phyloP scores from a whole-genome alignment of 1,140 invertebrate species.

The Tachypleus tridentatus region DNA sequence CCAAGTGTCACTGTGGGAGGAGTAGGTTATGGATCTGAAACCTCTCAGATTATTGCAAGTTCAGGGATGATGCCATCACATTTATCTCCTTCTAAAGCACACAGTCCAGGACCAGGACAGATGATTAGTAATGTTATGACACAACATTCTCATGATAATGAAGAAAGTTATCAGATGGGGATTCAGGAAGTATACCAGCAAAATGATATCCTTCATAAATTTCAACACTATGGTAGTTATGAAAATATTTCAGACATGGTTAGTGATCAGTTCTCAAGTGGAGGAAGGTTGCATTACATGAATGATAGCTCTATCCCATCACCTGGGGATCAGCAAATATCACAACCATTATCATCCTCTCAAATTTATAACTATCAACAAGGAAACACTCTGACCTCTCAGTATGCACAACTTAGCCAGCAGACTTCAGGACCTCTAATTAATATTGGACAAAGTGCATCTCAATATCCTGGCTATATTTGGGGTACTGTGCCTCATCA shows the following conservation, averaged over 20 bases:
- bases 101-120: background rate
- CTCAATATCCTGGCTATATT: background rate
- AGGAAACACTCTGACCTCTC: background rate
- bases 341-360: conserved; percentile 1
- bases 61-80: background rate
- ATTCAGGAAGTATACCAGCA: background rate
- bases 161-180: background rate
- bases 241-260: background rate
- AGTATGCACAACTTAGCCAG: too few relatives aligned
- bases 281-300: background rate
- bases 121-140: background rate
- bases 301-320: background rate
- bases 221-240: background rate
- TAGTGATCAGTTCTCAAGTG: background rate
- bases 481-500: too few relatives aligned
- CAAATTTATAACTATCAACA: background rate
- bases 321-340: background rate
- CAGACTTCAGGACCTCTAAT: background rate
- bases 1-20: too few relatives aligned
- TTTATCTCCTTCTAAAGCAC: background rate
- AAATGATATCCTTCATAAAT: background rate
- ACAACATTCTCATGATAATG: background rate
- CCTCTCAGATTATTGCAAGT: background rate
- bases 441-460: background rate
- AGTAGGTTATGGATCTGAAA: background rate